phyloP scores from a whole-genome alignment of 2,888 invertebrate species.

The Artemia sinica region DNA sequence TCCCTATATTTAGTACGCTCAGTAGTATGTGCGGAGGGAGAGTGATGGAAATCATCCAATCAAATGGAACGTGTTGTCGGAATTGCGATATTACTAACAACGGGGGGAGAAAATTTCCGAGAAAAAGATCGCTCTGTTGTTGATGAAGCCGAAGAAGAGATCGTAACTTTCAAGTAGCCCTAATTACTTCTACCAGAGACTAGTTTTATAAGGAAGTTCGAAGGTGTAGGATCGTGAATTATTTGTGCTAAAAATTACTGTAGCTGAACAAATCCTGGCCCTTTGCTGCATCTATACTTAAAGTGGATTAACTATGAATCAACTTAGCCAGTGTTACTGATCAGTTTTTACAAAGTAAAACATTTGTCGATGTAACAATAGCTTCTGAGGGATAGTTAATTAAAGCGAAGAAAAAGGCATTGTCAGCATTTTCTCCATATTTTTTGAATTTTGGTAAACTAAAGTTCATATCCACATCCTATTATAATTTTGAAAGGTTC shows the following conservation, averaged over 20 bases:
- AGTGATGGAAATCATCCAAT: too few species aligned
- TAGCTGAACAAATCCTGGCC: not conserved
- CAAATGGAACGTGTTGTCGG: too few species aligned
- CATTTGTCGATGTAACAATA: constrained; percentile 76
- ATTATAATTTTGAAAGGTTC: constrained; percentile 83
- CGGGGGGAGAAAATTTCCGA: too few species aligned
- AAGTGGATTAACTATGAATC: constrained; percentile 86
- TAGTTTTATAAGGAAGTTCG: too few species aligned
- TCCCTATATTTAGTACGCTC: too few species aligned
- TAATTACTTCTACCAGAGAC: too few species aligned
- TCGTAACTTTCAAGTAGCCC: too few species aligned
- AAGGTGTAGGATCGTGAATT: too few species aligned
- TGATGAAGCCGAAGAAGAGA: too few species aligned
- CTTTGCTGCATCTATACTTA: constrained; percentile 53
- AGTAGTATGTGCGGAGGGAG: too few species aligned
- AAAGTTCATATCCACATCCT: constrained; percentile 83
- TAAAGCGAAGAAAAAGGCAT: constrained; percentile 81
- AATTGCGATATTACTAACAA: too few species aligned
- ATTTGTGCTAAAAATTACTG: not conserved
- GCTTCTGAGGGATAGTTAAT: constrained; percentile 78
- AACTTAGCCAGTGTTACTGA: constrained; percentile 70
- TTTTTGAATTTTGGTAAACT: constrained; percentile 61
- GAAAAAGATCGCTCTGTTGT: too few species aligned
- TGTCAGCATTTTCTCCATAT: constrained; percentile 82
- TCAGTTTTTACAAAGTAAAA: constrained; percentile 69